phyloP scores from a whole-genome alignment of 2,888 invertebrate genomes.

The Trachelus iudaicus region DNA sequence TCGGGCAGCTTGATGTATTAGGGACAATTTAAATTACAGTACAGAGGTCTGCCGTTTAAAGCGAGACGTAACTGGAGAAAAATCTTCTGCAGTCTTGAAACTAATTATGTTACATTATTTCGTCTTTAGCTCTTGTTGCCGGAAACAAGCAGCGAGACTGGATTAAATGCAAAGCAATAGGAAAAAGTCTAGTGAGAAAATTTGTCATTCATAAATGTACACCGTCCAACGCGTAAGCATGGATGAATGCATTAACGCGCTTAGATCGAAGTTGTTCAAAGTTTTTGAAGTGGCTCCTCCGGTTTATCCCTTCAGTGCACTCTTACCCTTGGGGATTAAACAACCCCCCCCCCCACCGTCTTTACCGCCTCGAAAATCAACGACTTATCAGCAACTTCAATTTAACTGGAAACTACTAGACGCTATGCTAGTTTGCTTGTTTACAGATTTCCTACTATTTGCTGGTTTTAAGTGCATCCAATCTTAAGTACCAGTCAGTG shows the following conservation, averaged over 20 bases:
- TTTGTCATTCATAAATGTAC: neutral
- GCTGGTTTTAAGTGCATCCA: slow-evolving; percentile 23
- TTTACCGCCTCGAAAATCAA: neutral
- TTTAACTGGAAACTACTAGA: slow-evolving; percentile 32
- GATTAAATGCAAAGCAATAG: neutral
- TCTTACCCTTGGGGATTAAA: neutral
- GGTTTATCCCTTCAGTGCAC: neutral
- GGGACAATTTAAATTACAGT: slow-evolving; percentile 21
- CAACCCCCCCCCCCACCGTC: neutral
- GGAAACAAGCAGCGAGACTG: neutral
- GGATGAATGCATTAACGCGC: neutral
- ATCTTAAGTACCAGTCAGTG: neutral
- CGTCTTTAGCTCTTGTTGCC: neutral
- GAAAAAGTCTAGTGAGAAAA: neutral
- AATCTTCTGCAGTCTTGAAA: neutral
- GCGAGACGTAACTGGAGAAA: neutral
- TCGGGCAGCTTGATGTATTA: slow-evolving; percentile 20
- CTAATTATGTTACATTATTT: neutral
- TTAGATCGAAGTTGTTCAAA: neutral
- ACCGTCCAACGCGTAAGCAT: neutral
- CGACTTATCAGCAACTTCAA: slow-evolving; percentile 23
- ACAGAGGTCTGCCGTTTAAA: neutral
- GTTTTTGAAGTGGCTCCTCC: neutral
- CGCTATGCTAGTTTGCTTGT: slow-evolving; percentile 28
- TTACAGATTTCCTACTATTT: slow-evolving; percentile 27